These are phyloP conservation scores for Nephrotoma appendiculata DNA, from an alignment of 2,888 invertebrate genomes.

Conservation along the genomic window DNA sequence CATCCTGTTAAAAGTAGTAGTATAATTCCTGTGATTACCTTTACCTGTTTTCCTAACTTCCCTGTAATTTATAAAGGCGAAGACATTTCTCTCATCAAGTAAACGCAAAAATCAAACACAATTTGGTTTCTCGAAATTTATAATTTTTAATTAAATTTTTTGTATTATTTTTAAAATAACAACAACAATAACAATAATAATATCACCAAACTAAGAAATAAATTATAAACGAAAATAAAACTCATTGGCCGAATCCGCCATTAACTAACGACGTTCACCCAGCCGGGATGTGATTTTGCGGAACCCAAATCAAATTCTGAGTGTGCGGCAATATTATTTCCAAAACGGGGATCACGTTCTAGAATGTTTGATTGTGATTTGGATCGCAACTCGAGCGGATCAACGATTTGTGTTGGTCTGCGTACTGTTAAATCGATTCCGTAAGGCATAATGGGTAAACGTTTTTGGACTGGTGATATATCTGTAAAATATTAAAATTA, in stretches of 20 bases:
- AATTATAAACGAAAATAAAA: neutral
- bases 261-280: neutral
- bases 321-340: neutral
- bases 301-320: neutral
- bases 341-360: neutral
- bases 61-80: too few species aligned
- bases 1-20: too few species aligned
- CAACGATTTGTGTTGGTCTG: neutral
- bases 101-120: neutral
- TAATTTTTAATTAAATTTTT: neutral
- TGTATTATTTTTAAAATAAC: neutral
- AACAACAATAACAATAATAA: neutral
- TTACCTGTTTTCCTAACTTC: too few species aligned
- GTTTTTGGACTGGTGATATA: neutral
- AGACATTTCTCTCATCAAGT: too few species aligned
- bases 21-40: too few species aligned
- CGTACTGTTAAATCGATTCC: neutral
- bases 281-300: conserved; percentile 1
- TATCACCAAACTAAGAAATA: neutral
- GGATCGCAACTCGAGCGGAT: neutral
- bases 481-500: neutral
- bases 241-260: neutral
- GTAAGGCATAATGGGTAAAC: neutral
- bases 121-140: neutral
- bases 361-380: neutral